Conservation (phyloP, 2,888 invertebrate species). For the Troides oblongomaculatus region DNA sequence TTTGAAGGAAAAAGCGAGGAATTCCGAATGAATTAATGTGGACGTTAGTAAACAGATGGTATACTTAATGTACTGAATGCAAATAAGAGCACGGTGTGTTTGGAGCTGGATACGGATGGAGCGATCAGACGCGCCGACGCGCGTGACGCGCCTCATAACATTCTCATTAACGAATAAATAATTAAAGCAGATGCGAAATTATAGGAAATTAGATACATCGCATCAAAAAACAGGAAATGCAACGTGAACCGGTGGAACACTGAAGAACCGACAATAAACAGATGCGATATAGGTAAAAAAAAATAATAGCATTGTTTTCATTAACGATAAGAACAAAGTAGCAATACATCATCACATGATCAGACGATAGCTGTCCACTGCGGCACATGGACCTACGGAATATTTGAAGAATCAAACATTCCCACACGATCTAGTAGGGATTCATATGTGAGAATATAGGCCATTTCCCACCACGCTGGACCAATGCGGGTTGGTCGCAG, state of each 20-base stretch:
- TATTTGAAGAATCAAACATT: too few relatives aligned
- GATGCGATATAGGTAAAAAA: neutral
- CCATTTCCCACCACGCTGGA: too few relatives aligned
- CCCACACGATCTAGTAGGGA: too few relatives aligned
- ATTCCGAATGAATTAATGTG: slow-evolving; percentile 8
- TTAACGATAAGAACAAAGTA: neutral
- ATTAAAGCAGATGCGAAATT: slow-evolving; percentile 29
- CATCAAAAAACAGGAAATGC: slow-evolving; percentile 19
- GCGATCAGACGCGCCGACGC: slow-evolving; percentile 15
- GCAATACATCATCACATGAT: neutral
- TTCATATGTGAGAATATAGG: too few relatives aligned
- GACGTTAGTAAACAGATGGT: slow-evolving; percentile 24
- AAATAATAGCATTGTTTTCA: neutral
- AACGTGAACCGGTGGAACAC: neutral
- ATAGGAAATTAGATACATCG: slow-evolving; percentile 14
- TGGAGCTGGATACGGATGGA: slow-evolving; percentile 1
- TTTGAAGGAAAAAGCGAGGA: slow-evolving; percentile 10
- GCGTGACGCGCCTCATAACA: slow-evolving; percentile 21
- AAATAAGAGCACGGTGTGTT: slow-evolving; percentile 12
- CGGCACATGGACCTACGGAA: too few relatives aligned
- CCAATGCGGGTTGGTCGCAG: too few relatives aligned
- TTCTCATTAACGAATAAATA: slow-evolving; percentile 26
- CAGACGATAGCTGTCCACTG: too few relatives aligned
- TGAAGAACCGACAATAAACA: slow-evolving; percentile 4
- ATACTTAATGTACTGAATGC: slow-evolving; percentile 7